A percentile compares a stretch with the other conserved stretches of the same genome.
phyloP scores from a whole-genome alignment of 2,888 invertebrate genomes.

The Priapulus caudatus region DNA sequence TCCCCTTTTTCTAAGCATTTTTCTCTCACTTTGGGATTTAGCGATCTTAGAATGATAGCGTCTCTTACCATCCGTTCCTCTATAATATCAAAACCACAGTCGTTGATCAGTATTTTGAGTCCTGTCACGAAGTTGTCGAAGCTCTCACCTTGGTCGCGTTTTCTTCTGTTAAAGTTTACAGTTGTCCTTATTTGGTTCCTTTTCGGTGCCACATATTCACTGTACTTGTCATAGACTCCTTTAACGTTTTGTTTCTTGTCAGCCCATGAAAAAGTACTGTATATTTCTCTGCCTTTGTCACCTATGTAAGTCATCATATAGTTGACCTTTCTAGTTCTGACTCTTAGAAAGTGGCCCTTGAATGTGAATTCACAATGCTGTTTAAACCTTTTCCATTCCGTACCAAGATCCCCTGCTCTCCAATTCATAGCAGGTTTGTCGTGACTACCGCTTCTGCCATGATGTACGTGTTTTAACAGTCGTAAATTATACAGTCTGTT shows the following conservation, averaged over 20 bases:
- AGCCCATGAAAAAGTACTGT: constrained; percentile 5
- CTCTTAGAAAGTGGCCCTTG: not conserved
- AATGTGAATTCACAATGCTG: constrained; percentile 9
- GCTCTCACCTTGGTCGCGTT: not conserved
- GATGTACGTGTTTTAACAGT: too few species aligned
- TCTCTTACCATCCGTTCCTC: constrained; percentile 5
- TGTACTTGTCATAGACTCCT: constrained; percentile 2
- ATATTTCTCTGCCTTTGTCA: constrained; percentile 7
- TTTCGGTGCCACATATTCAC: constrained; percentile 5
- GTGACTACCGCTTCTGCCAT: too few species aligned
- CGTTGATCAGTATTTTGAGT: not conserved
- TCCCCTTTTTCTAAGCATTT: constrained; percentile 9
- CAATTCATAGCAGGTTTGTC: not conserved
- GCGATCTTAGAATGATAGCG: not conserved
- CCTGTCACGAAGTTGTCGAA: constrained; percentile 11
- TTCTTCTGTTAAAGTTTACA: constrained; percentile 7
- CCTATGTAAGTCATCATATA: constrained; percentile 9
- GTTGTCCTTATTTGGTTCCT: constrained; percentile 7
- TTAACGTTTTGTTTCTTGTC: not conserved
- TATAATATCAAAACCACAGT: constrained; percentile 4
- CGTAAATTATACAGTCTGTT: too few species aligned
- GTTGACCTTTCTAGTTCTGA: constrained; percentile 6
- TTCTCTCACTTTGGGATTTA: constrained; percentile 5
- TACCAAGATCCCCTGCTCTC: not conserved
- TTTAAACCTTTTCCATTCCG: constrained; percentile 1